Base-by-base conservation (phyloP, 2,888 invertebrate species). In the Tetranychus truncatus region DNA sequence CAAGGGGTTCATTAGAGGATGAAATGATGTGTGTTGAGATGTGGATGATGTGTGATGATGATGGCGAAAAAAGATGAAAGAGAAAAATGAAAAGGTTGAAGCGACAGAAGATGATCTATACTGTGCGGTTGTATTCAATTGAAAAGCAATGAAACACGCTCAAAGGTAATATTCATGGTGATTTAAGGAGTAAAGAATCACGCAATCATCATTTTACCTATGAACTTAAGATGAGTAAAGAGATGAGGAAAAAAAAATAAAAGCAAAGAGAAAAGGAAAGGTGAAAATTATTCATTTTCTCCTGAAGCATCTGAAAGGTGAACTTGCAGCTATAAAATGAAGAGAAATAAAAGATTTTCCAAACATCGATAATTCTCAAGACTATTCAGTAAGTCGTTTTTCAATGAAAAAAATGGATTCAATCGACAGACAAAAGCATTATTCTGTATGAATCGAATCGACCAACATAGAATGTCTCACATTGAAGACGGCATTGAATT, bases 221-320 rank as follows among this genome's bases (percentile, higher is more conserved):
- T 34, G 34, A 34, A 34, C 34, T 34, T 34, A 34, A 34, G 34
- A 20, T 66, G 18, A 7, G 66, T 66, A 66, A 66, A 20, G 8
- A 20, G 66, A 66, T 66, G 66, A 66, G 66, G n/a, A n/a, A n/a
- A n/a, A 24, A 20, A 66, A 20, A 66, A 66, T 66, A 66, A 9
- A 34, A 34, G 9, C 5, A 55, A 55, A 8, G 15, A 55, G 55
- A 55, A 55, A 6, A 55, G 6, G 15, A 55, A 55, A 55, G 55
- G 9, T 15, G 15, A 15, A 55, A 55, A 55, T 2, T 0, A 15
- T 55, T 55, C 55, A 55, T 55, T 15, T 55, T 15, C 3, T 3
- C 2, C 55, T 55, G 11, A 55, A 15, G 7, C 15, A 55, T 55
- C 34, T 34, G 34, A 34, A 34, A 34, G 34, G 4, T 4, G 34